A percentile compares a stretch with the other conserved stretches of the same genome.
Evolutionary conservation across 92 coral and sea anemone genomes (phyloP).

Genomic region (Zoanthus sociatus): DNA sequence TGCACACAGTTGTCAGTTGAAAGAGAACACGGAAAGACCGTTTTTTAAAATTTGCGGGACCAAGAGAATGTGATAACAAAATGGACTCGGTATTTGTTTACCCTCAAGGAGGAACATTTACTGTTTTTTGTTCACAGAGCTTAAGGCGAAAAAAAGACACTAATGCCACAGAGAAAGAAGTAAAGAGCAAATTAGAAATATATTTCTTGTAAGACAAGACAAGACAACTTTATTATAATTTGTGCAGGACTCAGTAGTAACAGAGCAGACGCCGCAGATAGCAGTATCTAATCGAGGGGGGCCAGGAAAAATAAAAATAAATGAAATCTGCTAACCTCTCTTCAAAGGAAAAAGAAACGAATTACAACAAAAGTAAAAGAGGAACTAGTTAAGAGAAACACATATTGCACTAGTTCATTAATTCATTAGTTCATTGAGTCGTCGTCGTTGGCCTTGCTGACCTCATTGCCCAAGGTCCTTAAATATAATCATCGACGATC

Average conservation of each 20-base stretch:
- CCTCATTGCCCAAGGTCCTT: slow-evolving; percentile 1
- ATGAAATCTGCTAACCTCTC: not conserved
- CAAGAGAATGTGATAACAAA: slow-evolving; percentile 1
- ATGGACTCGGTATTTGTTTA: not conserved
- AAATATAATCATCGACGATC: not conserved
- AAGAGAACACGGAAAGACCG: slow-evolving; percentile 6
- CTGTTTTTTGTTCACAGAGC: not conserved
- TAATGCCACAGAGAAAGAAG: not conserved
- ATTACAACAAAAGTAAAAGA: not conserved
- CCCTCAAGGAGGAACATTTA: not conserved
- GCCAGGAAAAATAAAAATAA: not conserved
- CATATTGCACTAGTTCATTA: not conserved
- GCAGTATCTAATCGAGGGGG: not conserved
- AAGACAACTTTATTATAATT: slow-evolving; percentile 1
- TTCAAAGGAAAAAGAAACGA: not conserved
- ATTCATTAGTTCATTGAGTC: not conserved
- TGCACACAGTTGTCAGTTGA: not conserved
- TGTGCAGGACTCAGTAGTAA: not conserved
- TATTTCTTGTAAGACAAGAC: not conserved
- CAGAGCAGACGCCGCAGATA: not conserved
- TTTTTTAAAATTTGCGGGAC: not conserved
- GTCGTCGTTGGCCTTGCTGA: slow-evolving; percentile 7
- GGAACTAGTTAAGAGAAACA: not conserved
- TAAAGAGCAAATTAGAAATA: too few species aligned
- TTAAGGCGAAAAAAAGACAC: not conserved